phyloP scores from a whole-genome alignment of 1,140 invertebrate genomes.

The Drosophila kikkawai region DNA sequence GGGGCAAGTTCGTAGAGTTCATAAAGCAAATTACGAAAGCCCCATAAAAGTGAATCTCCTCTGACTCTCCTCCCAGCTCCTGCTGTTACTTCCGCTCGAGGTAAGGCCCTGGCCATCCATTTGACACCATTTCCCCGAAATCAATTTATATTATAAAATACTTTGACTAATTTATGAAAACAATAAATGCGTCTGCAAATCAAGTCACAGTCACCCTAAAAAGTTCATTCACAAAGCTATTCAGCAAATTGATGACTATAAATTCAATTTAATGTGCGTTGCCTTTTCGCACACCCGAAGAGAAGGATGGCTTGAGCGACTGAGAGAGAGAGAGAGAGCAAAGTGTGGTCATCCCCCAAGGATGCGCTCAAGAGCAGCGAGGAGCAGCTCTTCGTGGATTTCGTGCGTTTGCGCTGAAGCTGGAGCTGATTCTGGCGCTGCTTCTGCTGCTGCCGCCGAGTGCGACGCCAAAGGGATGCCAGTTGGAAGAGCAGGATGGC shows the following conservation, averaged over 20 bases:
- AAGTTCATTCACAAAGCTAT: conserved; percentile 81
- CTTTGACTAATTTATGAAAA: conserved; percentile 82
- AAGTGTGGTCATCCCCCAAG: conserved; percentile 39
- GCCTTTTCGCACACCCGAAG: conserved; percentile 58
- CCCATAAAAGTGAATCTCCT: conserved; percentile 55
- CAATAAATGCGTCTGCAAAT: conserved; percentile 77
- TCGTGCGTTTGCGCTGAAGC: conserved; percentile 62
- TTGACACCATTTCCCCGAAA: conserved; percentile 66
- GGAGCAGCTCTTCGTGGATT: conserved; percentile 16
- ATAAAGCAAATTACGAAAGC: conserved; percentile 77
- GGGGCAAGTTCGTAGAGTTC: conserved; percentile 67
- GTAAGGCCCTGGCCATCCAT: conserved; percentile 8
- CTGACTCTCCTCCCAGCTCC: neutral
- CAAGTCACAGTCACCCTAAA: conserved; percentile 67
- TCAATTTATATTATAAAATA: conserved; percentile 80
- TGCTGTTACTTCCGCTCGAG: conserved; percentile 8
- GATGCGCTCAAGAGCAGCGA: conserved; percentile 43
- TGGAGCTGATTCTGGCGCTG: conserved; percentile 5
- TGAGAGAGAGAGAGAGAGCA: conserved; percentile 18
- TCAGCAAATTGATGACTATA: conserved; percentile 81
- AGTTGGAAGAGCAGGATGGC: conserved; percentile 40
- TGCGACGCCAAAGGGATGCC: conserved; percentile 36
- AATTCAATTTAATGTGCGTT: conserved; percentile 83
- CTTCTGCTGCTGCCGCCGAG: conserved; percentile 9
- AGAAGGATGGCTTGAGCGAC: conserved; percentile 7